Conservation (phyloP, 2,113 vertebrate species). For the Prunella fulvescens region DNA sequence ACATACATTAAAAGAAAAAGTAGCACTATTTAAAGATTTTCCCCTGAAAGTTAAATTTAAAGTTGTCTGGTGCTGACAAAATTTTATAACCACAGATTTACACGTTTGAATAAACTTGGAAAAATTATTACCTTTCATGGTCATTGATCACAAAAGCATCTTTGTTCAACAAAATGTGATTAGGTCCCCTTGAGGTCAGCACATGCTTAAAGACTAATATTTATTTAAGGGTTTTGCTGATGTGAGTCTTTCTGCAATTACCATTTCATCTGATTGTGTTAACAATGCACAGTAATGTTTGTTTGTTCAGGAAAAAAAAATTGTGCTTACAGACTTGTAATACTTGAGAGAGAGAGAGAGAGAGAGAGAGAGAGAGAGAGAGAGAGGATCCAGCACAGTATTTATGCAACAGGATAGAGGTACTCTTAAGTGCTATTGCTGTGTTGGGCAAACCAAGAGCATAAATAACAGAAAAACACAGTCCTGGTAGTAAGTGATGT, state of each 20-base stretch:
- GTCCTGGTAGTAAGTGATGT: not conserved
- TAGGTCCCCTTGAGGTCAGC: not conserved
- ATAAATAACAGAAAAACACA: not conserved
- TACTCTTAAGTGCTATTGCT: not conserved
- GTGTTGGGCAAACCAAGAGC: not conserved
- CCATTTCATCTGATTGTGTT: constrained; percentile 23
- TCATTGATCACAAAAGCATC: not conserved
- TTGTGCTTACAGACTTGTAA: not conserved
- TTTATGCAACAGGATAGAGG: not conserved
- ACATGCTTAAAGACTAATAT: constrained; percentile 14
- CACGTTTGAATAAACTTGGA: not conserved
- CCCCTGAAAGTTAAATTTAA: not conserved
- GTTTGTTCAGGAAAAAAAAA: not conserved
- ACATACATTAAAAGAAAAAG: not conserved
- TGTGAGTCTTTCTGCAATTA: not conserved
- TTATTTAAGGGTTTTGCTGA: constrained; percentile 6
- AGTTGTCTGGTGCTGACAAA: not conserved
- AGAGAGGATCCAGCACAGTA: not conserved
- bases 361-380: not conserved
- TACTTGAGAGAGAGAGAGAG: not conserved
- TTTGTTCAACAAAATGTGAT: not conserved
- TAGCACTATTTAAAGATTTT: not conserved
- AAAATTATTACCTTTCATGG: not conserved
- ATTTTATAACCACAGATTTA: not conserved
- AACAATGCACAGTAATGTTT: not conserved